Evolutionary conservation across 1,140 invertebrate genomes (phyloP).

Genomic region (Holotrichia oblita): DNA sequence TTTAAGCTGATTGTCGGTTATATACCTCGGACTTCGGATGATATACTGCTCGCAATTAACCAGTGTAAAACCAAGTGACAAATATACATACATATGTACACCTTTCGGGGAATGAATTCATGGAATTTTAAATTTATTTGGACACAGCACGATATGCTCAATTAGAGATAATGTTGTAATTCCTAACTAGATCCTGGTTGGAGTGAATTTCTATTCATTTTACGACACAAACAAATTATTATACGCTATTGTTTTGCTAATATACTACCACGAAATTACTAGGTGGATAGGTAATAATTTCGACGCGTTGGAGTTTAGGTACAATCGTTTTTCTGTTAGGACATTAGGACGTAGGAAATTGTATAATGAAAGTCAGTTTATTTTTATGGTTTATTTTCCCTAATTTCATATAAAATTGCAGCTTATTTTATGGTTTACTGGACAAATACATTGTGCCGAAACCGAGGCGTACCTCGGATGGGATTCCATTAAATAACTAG

Average conservation of each 20-base stretch:
- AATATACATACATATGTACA: background rate
- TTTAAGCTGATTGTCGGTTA: background rate
- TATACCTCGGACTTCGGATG: background rate
- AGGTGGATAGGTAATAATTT: background rate
- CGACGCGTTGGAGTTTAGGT: background rate
- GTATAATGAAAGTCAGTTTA: too few relatives aligned
- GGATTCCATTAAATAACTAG: too few relatives aligned
- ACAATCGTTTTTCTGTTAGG: background rate
- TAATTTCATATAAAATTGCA: too few relatives aligned
- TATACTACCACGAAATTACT: background rate
- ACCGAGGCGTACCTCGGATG: too few relatives aligned
- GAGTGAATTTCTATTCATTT: background rate
- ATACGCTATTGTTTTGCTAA: background rate
- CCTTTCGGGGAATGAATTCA: background rate
- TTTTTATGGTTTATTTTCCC: too few relatives aligned
- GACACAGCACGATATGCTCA: background rate
- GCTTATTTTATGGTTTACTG: too few relatives aligned
- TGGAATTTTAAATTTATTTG: slow-evolving; percentile 6
- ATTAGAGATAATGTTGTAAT: slow-evolving; percentile 6
- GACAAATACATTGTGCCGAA: too few relatives aligned
- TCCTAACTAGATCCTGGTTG: background rate
- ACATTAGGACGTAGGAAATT: background rate
- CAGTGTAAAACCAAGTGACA: background rate
- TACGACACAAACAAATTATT: background rate
- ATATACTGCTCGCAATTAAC: background rate